Evolutionary conservation across 1,140 invertebrate genomes (phyloP), one percentile per base, ranked within the genome.

Genomic region (Drepana arcuata): DNA sequence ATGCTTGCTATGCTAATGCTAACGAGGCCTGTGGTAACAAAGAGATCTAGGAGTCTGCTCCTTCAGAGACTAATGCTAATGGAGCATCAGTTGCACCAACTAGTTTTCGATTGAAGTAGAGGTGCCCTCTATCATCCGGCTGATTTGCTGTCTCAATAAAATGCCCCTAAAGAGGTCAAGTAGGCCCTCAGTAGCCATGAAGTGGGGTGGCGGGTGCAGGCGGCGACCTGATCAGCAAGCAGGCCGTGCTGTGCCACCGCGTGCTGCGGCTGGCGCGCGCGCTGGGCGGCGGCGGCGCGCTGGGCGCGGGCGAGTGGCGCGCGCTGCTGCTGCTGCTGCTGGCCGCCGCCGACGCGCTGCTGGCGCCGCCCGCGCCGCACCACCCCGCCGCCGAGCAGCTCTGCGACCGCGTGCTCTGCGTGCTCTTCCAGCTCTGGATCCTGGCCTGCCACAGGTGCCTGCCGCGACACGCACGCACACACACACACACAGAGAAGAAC

Each of bases 371-470:
- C 9, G 93, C 93, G 11, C 90, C 95, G 11, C 94, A 94, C 85
- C 95, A 97, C 79, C 94, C 97, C 74, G 94, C 95, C 29, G 95
- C 95, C 0, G 95, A 97, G 69, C 95, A 98, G 63, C 83, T 99
- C 12, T 97, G 95, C 77, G 95, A 98, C 71, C 82, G 97, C 29
- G 94, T 98, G 18, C 84, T 99, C 4, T 94, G 93, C 41, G 96
- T 97, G 14, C 86, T 99, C 10, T 94, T 98, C 74, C 95, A 98
- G 84, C 91, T 98, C 1, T 99, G 96, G 96, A 84, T 99, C 13
- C 80, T 97, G 12, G 95, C 96, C 1, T 99, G 96, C 73, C 90
- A 84, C 45, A 75, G 73, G 80, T 81, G n/a, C n/a, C n/a, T n/a
- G n/a, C n/a, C n/a, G n/a, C n/a, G n/a, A n/a, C n/a, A n/a, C n/a